Evolutionary conservation across 2,113 vertebrate species (phyloP).

Genomic region (Sardina pilchardus): DNA sequence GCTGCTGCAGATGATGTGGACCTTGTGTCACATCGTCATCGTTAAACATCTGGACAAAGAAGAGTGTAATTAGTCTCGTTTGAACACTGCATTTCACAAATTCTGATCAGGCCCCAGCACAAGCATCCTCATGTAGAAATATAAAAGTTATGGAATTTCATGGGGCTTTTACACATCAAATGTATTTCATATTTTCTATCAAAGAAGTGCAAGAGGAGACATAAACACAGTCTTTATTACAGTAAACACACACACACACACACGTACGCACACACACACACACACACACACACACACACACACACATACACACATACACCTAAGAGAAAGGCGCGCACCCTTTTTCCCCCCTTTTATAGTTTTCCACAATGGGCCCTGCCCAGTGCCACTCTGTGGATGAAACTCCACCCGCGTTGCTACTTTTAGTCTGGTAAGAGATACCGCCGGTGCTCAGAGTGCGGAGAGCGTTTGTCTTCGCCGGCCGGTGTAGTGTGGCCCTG

Average conservation of each 20-base stretch:
- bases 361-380: slow-evolving; percentile 59
- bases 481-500: slow-evolving; percentile 65
- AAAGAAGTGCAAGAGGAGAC: background rate
- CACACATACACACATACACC: background rate
- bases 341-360: background rate
- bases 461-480: slow-evolving; percentile 52
- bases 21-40: background rate
- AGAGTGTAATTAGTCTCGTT: background rate
- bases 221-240: background rate
- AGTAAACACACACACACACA: background rate
- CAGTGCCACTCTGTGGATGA: slow-evolving; percentile 56
- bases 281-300: slow-evolving; percentile 19
- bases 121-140: background rate
- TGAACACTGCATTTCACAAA: background rate
- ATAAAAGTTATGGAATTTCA: background rate
- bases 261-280: background rate
- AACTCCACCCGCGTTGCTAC: slow-evolving; percentile 73
- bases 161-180: background rate
- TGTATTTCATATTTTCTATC: background rate
- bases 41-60: background rate
- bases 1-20: background rate
- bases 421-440: slow-evolving; percentile 75
- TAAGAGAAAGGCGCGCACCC: background rate
- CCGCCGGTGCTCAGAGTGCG: slow-evolving; percentile 40
- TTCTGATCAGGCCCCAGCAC: background rate